Evolutionary conservation across 2,113 vertebrate genomes (phyloP).

Genomic region (Morone saxatilis): DNA sequence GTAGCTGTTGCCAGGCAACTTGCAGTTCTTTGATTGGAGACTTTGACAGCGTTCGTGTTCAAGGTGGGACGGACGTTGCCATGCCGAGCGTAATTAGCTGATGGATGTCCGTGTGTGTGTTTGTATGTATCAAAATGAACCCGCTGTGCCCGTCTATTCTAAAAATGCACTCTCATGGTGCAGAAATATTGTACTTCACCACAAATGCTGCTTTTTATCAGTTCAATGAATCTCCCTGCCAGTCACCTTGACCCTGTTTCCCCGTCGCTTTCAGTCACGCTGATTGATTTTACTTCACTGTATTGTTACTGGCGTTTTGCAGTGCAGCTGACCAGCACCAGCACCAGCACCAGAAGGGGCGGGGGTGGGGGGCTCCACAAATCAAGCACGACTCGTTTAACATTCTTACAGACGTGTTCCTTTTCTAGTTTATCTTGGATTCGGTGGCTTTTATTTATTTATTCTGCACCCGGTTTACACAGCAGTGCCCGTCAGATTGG

Average conservation of each 20-base stretch:
- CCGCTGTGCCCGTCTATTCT: neutral
- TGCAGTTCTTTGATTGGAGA: slow-evolving; percentile 19
- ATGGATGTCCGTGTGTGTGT: neutral
- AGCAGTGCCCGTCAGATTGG: neutral
- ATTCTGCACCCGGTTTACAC: slow-evolving; percentile 31
- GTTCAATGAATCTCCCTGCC: neutral
- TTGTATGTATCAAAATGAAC: neutral
- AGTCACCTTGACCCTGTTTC: slow-evolving; percentile 16
- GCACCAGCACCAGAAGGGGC: neutral
- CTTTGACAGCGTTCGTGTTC: slow-evolving; percentile 6
- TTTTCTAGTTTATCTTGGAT: neutral
- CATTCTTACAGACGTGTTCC: neutral
- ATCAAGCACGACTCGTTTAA: neutral
- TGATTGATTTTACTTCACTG: slow-evolving; percentile 42
- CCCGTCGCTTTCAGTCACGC: neutral
- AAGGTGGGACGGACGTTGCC: neutral
- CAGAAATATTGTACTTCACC: neutral
- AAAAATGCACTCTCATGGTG: slow-evolving; percentile 14
- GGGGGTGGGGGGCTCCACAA: neutral
- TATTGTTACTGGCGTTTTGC: slow-evolving; percentile 8
- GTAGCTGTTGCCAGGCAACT: slow-evolving; percentile 70
- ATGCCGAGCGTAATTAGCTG: neutral
- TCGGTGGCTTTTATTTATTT: slow-evolving; percentile 41
- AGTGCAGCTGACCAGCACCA: slow-evolving; percentile 14
- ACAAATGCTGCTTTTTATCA: neutral